Base-by-base conservation (phyloP, 2,888 invertebrate genomes). In the Pristionchus arcanus region DNA sequence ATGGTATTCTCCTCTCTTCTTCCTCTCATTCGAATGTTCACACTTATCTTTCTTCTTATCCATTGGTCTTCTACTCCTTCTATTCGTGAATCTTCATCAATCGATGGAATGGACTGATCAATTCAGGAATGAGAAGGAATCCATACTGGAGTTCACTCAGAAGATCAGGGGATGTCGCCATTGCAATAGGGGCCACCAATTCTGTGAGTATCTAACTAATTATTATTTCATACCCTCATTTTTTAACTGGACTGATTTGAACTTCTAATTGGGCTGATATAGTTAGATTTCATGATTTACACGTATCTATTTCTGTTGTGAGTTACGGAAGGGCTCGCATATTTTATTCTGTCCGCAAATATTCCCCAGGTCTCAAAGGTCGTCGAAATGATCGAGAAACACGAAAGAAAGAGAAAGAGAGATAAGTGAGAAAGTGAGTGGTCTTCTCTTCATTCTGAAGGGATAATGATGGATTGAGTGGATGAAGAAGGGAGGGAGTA, bases 121-220 rank as follows among this genome's bases (percentile, higher is more conserved):
- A 63, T 55, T 63, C 59, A 55, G 83, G 55, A 31, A 87, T 66
- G 87, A 25, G 66, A 16, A 66, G 66, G 25, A 28, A 66, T 49
- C 25, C 21, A 53, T 88, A 77, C 77, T 88, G 88, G 88, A 74
- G 37, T 25, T 55, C 53, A 9, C 28, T 88, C 3, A 37, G 88
- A 4, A 34, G 88, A 34, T 88, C 88, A n/a, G 88, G 88, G 53
- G 88, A 88, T 25, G 88, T 88, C n/a, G 88, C 88, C 37, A 88
- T 88, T 55, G 88, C 88, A n/a, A 74, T 88, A 5, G 53, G 88
- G 28, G 88, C 88, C 34, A 77, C 88, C 19, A 59, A n/a, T 31
- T 31, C 84, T 34, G 59, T 85, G 34, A 85, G 59, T 85, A 2
- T n/a, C n/a, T n/a, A 49, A 59, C 15, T 2, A 83, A 83, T 11